A percentile compares a stretch with the other conserved stretches of the same genome.
Evolutionary conservation across 2,888 invertebrate species (phyloP).

Genomic region (Minunthozetes semirufus): DNA sequence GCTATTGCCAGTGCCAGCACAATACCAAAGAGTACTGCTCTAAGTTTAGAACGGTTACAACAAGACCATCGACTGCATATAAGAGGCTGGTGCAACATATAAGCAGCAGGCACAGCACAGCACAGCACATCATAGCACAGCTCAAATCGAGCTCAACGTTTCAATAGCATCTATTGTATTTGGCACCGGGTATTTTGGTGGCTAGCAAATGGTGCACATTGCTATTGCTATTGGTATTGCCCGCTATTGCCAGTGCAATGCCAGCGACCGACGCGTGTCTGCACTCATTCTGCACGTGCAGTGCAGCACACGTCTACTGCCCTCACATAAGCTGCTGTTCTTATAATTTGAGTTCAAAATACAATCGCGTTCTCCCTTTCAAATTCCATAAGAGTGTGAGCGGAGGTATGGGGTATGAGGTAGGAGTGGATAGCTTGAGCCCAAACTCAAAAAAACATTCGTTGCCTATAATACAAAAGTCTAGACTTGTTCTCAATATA

Average conservation of each 20-base stretch:
- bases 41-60: slow-evolving; percentile 24
- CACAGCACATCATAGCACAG: too few species aligned
- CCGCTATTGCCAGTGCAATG: slow-evolving; percentile 4
- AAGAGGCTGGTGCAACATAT: slow-evolving; percentile 31
- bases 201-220: slow-evolving; percentile 30
- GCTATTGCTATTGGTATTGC: background rate
- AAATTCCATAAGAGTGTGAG: slow-evolving; percentile 18
- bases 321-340: slow-evolving; percentile 14
- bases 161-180: slow-evolving; percentile 19
- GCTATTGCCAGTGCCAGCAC: slow-evolving; percentile 5
- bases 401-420: slow-evolving; percentile 8
- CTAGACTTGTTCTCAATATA: slow-evolving; percentile 23
- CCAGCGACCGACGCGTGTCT: slow-evolving; percentile 30
- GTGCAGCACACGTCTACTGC: slow-evolving; percentile 1
- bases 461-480: slow-evolving; percentile 28
- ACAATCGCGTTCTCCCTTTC: slow-evolving; percentile 31
- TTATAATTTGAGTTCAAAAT: slow-evolving; percentile 26
- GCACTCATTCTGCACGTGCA: slow-evolving; percentile 28
- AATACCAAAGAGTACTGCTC: slow-evolving; percentile 18
- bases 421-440: background rate
- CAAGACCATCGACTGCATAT: slow-evolving; percentile 6
- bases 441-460: slow-evolving; percentile 29
- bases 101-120: too few species aligned
- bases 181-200: slow-evolving; percentile 11
- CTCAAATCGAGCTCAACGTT: background rate